A percentile compares a stretch with the other conserved stretches of the same genome.
These are phyloP conservation scores for Heliconius ethilla DNA, from an alignment of 2,888 invertebrate species.

Conservation along the genomic window DNA sequence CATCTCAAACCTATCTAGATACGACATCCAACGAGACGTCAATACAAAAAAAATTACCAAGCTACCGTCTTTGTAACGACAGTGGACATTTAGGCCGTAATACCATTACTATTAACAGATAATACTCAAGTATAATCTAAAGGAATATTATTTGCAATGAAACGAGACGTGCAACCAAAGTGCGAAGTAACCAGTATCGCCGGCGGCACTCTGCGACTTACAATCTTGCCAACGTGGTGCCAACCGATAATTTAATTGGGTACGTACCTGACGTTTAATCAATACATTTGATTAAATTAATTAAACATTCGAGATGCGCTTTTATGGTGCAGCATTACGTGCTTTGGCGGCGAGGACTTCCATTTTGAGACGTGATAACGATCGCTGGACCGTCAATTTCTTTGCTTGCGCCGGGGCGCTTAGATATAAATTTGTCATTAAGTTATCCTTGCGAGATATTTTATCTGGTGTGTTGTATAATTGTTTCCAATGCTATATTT, in stretches of 20 bases:
- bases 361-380: conserved; percentile 37
- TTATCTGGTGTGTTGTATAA: conserved; percentile 3
- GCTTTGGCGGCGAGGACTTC: conserved; percentile 51
- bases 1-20: conserved; percentile 10
- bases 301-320: conserved; percentile 70
- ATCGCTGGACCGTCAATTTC: conserved; percentile 37
- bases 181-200: conserved; percentile 55
- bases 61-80: conserved; percentile 4
- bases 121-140: conserved; percentile 52
- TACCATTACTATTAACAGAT: conserved; percentile 37
- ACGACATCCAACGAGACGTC: conserved; percentile 1
- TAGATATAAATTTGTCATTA: conserved; percentile 41
- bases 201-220: conserved; percentile 55
- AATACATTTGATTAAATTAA: conserved; percentile 77
- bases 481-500: neutral
- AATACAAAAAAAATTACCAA: conserved; percentile 13
- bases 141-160: conserved; percentile 55
- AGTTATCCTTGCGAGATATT: conserved; percentile 30
- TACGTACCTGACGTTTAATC: conserved; percentile 77
- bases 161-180: conserved; percentile 61
- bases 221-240: conserved; percentile 46
- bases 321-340: conserved; percentile 62
- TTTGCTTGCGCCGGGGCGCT: conserved; percentile 34
- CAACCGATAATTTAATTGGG: conserved; percentile 75
- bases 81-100: conserved; percentile 20